These are phyloP conservation scores for Oryzias celebensis DNA, from an alignment of 2,113 vertebrate genomes.

Conservation along the genomic window DNA sequence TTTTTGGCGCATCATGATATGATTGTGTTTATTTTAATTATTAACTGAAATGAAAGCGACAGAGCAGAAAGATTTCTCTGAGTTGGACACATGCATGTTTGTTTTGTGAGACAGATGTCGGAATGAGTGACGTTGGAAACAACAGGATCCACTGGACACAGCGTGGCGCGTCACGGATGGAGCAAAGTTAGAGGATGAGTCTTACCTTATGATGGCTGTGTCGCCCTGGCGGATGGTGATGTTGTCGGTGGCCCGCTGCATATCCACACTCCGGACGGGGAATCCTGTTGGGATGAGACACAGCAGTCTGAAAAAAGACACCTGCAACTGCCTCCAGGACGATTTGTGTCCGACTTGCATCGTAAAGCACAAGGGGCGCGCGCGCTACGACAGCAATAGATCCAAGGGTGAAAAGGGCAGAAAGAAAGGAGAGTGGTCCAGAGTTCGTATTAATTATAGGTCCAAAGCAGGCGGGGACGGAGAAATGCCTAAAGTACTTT, in stretches of 20 bases:
- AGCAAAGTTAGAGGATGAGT: constrained; percentile 48
- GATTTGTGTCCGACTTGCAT: constrained; percentile 90
- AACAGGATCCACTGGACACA: too few species aligned
- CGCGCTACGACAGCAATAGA: constrained; percentile 58
- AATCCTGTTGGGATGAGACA: constrained; percentile 99
- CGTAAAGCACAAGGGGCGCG: constrained; percentile 38
- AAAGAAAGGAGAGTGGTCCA: constrained; percentile 44
- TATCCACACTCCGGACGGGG: constrained; percentile 97
- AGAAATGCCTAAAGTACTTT: constrained; percentile 9
- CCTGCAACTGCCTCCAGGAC: constrained; percentile 92
- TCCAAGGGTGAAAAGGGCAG: constrained; percentile 40
- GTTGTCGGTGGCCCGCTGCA: constrained; percentile 97
- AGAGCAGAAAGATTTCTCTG: too few species aligned
- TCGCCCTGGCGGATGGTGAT: constrained; percentile 99
- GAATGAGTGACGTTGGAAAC: too few species aligned
- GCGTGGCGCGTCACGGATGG: not conserved
- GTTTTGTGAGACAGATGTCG: too few species aligned
- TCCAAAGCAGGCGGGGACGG: constrained; percentile 55
- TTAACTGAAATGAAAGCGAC: too few species aligned
- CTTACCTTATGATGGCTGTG: constrained; percentile 97
- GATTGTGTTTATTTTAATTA: too few species aligned
- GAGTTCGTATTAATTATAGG: constrained; percentile 44
- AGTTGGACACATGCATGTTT: too few species aligned
- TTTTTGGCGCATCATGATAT: too few species aligned
- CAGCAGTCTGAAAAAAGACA: constrained; percentile 94